Base-by-base conservation (phyloP, 35 echinoderm and acorn worm species). In the Chiridota heheva region DNA sequence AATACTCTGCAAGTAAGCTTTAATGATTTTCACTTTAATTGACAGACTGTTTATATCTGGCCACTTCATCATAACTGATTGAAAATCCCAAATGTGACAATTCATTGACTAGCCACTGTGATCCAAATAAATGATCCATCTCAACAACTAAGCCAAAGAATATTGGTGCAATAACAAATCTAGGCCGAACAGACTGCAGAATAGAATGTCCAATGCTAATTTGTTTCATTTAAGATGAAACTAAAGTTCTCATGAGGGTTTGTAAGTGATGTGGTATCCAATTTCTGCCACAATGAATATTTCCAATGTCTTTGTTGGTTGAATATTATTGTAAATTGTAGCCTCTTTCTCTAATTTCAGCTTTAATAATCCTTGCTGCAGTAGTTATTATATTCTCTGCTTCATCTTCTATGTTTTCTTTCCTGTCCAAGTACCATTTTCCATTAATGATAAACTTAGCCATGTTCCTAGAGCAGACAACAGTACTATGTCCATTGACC, bases 91-190 rank as follows among this genome's bases (percentile, higher is more conserved):
- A 38, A n/a, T 25, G 25, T 35, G 29, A 41, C 10, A 85, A 32
- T 58, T 35, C 47, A 73, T 85, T 56, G 13, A 85, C 74, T 10
- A 85, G 49, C 3, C 41, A 85, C 30, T 44, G 3, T 43, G 82
- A 85, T 40, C 65, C 67, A 73, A 60, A 85, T 30, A 53, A 24
- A 53, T 85, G 82, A 20, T 85, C 40, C 34, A 85, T 57, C 40
- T 85, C 20, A 12, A 85, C 82, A 73, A 46, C 67, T 27, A 69
- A 55, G 22, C 69, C 82, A 38, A 84, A 22, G 37, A 71, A 33
- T 8, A 37, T 40, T 70, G 80, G 80, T 3, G 80, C 16, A 33
- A 82, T 33, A 51, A 67, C 44, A 7, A 30, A 18, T 29, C 46
- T 69, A 20, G 80, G 80, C 12, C 80, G 22, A 18, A 49, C 45